A percentile compares a stretch with the other conserved stretches of the same genome.
Evolutionary conservation across 2,888 invertebrate species (phyloP).

Genomic region (Platerodrilus igneus): DNA sequence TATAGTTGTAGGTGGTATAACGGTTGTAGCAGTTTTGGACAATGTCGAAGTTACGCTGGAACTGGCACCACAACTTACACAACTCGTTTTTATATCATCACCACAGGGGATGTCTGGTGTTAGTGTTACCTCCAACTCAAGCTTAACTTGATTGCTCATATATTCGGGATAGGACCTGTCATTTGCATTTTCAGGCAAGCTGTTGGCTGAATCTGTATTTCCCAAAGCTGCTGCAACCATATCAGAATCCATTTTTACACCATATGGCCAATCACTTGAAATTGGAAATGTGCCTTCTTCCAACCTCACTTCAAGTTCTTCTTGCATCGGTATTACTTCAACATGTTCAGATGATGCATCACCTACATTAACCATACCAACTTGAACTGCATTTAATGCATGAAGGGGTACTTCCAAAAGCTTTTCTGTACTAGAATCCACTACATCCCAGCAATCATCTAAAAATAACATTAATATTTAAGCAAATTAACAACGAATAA

Average conservation of each 20-base stretch:
- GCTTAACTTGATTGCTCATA: constrained; percentile 49
- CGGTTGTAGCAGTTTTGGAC: constrained; percentile 45
- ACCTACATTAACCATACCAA: constrained; percentile 37
- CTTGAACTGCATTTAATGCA: constrained; percentile 41
- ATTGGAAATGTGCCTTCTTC: constrained; percentile 51
- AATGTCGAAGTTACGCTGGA: constrained; percentile 39
- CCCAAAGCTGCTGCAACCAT: constrained; percentile 53
- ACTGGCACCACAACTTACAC: constrained; percentile 44
- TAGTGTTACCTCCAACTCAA: constrained; percentile 57
- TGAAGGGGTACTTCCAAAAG: constrained; percentile 46
- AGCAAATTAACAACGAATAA: no score
- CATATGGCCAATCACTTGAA: constrained; percentile 48
- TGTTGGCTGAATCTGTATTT: constrained; percentile 38
- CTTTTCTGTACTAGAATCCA: constrained; percentile 51
- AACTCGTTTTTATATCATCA: constrained; percentile 52
- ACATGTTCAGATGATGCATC: constrained; percentile 41
- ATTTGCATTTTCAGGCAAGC: constrained; percentile 15
- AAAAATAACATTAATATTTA: no score
- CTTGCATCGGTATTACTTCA: constrained; percentile 54
- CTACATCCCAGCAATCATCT: constrained; percentile 49
- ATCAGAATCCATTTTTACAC: constrained; percentile 48
- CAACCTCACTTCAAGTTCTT: constrained; percentile 56
- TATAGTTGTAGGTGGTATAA: constrained; percentile 53
- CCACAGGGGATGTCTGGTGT: constrained; percentile 57
- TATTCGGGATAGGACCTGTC: constrained; percentile 36